These are phyloP conservation scores for Cephus cinctus DNA, from an alignment of 1,140 invertebrate species.

Conservation along the genomic window DNA sequence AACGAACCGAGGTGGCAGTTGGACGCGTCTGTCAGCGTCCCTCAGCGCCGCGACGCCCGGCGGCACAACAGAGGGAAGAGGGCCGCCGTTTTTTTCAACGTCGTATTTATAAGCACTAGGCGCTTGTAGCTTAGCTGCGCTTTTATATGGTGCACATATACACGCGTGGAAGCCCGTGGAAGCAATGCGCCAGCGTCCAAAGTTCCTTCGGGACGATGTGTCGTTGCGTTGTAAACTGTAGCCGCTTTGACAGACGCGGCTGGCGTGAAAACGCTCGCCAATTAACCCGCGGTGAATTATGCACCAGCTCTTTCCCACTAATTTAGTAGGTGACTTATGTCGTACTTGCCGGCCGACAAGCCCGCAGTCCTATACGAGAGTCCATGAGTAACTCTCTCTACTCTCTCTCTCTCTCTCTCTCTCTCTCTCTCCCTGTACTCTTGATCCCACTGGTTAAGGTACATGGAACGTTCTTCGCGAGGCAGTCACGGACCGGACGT, in stretches of 20 bases:
- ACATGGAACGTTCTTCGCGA: not conserved
- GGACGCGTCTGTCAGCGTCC: conserved; percentile 6
- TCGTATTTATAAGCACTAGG: no score
- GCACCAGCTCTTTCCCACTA: conserved; percentile 45
- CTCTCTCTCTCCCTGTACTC: not conserved
- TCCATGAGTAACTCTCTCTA: conserved; percentile 10
- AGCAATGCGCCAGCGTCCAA: not conserved
- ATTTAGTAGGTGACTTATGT: conserved; percentile 54
- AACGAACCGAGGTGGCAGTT: conserved; percentile 8
- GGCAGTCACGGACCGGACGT: conserved; percentile 11
- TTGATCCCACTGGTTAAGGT: not conserved
- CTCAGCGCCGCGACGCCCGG: conserved; percentile 6
- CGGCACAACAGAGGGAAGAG: conserved; percentile 1
- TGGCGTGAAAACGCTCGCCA: conserved; percentile 55
- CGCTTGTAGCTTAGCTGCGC: not conserved
- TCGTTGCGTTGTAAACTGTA: conserved; percentile 26
- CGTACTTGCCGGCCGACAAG: conserved; percentile 43
- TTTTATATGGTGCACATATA: not conserved
- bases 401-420: not conserved
- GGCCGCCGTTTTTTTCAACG: not conserved
- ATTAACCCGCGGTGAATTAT: conserved; percentile 55
- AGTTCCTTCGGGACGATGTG: not conserved
- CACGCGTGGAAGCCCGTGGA: not conserved
- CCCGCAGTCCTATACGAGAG: conserved; percentile 35
- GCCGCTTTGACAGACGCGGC: conserved; percentile 47